Percentiles rank a stretch among this genome's conserved stretches.
phyloP scores from a whole-genome alignment of 2,888 invertebrate species.

The Neocrepidodera transversa region DNA sequence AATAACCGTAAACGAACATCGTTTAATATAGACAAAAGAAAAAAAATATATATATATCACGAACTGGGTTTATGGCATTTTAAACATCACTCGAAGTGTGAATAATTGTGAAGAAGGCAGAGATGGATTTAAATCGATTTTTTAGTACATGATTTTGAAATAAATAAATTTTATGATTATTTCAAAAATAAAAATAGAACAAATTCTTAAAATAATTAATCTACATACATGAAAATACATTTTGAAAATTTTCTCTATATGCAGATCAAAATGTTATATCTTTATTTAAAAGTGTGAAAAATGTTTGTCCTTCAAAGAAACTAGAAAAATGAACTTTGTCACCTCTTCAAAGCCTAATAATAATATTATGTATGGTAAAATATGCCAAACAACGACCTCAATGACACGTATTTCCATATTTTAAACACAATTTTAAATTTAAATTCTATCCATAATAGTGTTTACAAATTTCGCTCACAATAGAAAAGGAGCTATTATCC shows the following conservation, averaged over 20 bases:
- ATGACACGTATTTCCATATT: constrained; percentile 1
- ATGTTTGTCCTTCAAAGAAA: too few species aligned
- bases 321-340: constrained; percentile 3
- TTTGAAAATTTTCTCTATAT: too few species aligned
- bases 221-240: too few species aligned
- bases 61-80: not conserved
- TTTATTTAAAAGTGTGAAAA: too few species aligned
- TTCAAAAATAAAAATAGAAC: too few species aligned
- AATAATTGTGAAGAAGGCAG: not conserved
- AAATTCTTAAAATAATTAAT: too few species aligned
- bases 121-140: too few species aligned
- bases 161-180: too few species aligned
- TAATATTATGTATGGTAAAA: constrained; percentile 12
- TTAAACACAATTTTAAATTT: not conserved
- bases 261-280: too few species aligned
- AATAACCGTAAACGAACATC: constrained; percentile 15
- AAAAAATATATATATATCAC: not conserved
- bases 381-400: not conserved
- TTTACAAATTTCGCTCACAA: not conserved
- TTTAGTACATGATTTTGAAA: too few species aligned
- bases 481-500: not conserved
- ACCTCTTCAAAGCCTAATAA: not conserved
- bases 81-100: not conserved
- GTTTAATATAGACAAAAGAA: constrained; percentile 9
- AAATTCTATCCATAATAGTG: not conserved